These are phyloP conservation scores for Ceratotherium simum DNA, from an alignment of 2,113 vertebrate genomes.

Conservation along the genomic window DNA sequence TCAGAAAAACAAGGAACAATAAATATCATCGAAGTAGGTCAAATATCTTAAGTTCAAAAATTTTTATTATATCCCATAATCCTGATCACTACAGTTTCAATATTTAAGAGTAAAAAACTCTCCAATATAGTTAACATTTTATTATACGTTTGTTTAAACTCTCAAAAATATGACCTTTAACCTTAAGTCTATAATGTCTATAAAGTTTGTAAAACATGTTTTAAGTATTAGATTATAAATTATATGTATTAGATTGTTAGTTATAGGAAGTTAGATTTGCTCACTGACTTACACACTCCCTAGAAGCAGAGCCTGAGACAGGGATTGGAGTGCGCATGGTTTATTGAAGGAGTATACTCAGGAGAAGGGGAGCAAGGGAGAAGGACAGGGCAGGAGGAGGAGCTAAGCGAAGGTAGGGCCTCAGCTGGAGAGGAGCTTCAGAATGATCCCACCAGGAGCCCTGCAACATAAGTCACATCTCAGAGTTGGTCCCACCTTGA, in stretches of 20 bases:
- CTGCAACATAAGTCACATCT: not conserved
- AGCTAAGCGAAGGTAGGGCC: not conserved
- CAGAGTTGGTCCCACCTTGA: not conserved
- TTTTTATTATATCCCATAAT: not conserved
- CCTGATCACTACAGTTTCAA: not conserved
- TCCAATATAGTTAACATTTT: not conserved
- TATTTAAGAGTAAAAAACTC: not conserved
- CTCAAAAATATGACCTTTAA: not conserved
- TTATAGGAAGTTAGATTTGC: not conserved
- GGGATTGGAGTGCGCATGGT: fast-evolving
- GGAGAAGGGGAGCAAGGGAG: not conserved
- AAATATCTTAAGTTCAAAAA: not conserved
- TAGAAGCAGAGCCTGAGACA: not conserved
- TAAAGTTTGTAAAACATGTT: not conserved
- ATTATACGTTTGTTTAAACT: not conserved
- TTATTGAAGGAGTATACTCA: no score
- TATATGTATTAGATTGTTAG: not conserved
- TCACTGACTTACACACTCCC: not conserved
- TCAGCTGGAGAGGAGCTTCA: not conserved
- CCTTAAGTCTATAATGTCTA: not conserved
- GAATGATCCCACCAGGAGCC: not conserved
- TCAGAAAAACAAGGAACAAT: not conserved
- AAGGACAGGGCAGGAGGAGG: not conserved
- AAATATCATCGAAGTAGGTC: not conserved
- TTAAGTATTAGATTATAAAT: not conserved